Conservation (phyloP, 2,888 invertebrate genomes). For the Nymphalis polychloros region DNA sequence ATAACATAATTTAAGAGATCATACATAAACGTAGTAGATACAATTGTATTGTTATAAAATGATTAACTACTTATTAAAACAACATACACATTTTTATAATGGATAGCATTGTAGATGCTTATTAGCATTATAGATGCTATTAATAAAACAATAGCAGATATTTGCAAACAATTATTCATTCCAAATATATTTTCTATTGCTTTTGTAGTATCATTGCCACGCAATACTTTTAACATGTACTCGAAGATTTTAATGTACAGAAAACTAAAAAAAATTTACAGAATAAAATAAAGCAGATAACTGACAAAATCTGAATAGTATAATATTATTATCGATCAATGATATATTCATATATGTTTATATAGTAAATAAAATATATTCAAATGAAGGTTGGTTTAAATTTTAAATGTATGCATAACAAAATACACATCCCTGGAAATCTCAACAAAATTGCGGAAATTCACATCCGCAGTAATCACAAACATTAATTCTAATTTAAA, state of each 20-base stretch:
- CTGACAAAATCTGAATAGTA: too few relatives aligned
- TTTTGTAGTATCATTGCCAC: slow-evolving; percentile 13
- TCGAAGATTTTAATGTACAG: background rate
- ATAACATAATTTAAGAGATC: too few relatives aligned
- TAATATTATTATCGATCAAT: too few relatives aligned
- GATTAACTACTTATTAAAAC: too few relatives aligned
- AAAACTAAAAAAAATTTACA: background rate
- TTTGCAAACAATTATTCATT: slow-evolving; percentile 26
- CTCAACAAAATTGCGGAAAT: slow-evolving; percentile 30
- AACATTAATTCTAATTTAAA: slow-evolving; percentile 25
- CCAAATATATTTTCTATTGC: slow-evolving; percentile 15
- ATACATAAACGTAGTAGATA: too few relatives aligned
- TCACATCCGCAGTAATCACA: slow-evolving; percentile 34
- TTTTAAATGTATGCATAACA: slow-evolving; percentile 4
- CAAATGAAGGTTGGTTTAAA: background rate
- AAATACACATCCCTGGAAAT: slow-evolving; percentile 11
- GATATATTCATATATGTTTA: background rate
- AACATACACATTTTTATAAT: background rate
- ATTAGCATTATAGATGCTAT: too few relatives aligned
- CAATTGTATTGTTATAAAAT: too few relatives aligned
- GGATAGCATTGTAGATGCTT: too few relatives aligned
- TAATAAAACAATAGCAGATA: slow-evolving; percentile 18
- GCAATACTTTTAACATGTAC: background rate
- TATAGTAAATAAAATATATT: background rate
- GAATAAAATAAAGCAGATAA: background rate